Percentiles rank a stretch among this genome's conserved stretches.
phyloP scores from a whole-genome alignment of 2,888 invertebrate species.

The Heliconius ethilla region DNA sequence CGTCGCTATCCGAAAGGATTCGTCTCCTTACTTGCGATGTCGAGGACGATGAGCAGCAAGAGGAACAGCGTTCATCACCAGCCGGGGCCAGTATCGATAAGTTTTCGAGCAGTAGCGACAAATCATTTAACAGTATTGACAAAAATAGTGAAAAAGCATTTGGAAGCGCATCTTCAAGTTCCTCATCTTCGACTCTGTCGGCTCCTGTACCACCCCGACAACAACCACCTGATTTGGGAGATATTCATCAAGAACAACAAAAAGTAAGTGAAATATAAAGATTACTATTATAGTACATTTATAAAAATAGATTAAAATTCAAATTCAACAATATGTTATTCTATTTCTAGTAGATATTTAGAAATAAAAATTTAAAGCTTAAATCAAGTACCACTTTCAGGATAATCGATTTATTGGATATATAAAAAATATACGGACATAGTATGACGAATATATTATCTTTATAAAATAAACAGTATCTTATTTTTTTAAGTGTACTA shows the following conservation, averaged over 20 bases:
- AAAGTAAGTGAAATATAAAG: slow-evolving; percentile 57
- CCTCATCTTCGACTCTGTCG: slow-evolving; percentile 72
- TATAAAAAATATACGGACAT: no score
- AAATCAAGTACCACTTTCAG: no score
- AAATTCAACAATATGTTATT: no score
- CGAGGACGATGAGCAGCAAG: slow-evolving; percentile 83
- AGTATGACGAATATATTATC: no score
- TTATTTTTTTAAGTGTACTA: no score
- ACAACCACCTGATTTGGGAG: slow-evolving; percentile 71
- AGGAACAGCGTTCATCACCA: slow-evolving; percentile 83
- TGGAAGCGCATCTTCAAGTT: slow-evolving; percentile 77
- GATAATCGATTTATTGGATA: no score
- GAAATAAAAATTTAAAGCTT: no score
- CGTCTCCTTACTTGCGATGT: slow-evolving; percentile 92
- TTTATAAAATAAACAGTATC: no score
- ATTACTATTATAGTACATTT: not conserved
- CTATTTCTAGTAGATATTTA: no score
- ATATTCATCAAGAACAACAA: slow-evolving; percentile 70
- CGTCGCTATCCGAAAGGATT: slow-evolving; percentile 92
- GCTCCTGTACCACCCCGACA: slow-evolving; percentile 61
- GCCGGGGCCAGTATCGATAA: slow-evolving; percentile 85
- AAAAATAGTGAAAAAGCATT: slow-evolving; percentile 78
- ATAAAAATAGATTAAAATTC: not conserved
- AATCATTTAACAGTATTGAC: slow-evolving; percentile 82
- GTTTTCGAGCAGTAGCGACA: slow-evolving; percentile 80